Evolutionary conservation across 2,888 invertebrate genomes (phyloP), one percentile per base, ranked within the genome.

Genomic region (Diaphora mendica): DNA sequence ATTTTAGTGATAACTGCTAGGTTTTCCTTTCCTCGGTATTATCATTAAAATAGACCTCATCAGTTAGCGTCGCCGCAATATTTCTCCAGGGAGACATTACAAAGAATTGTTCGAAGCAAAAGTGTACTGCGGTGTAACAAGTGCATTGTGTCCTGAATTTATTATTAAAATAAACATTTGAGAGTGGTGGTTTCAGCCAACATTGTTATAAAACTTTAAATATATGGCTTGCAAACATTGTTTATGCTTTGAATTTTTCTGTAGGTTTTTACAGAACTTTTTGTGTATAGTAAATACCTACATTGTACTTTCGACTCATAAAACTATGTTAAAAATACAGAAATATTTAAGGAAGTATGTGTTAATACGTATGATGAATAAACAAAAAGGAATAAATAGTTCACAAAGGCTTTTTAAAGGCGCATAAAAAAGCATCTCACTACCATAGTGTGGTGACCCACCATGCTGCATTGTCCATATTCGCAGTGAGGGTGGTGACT

Each of bases 41-140:
- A 62, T 30, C 15, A 62, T 62, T 62, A 30, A 62, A 62, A 62
- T 30, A 30, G 7, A 30, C 48, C 23, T 20, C 64, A 48, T 64
- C 48, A 33, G 35, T 70, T 23, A 0, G 33, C n/a, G 30, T n/a
- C 51, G 39, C 3, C 44, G 23, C 64, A 64, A 64, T 44, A 44
- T 33, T 35, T 64, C 71, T 71, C 64, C 20, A 71, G 71, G 35
- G 71, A 51, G 20, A 35, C 65, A 51, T 65, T 71, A 26, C 39
- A 51, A 33, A 39, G 44, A 23, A 65, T 30, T 39, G 33, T n/a
- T 65, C 3, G 44, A 1, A 71, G 65, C 71, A 51, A 30, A 70
- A 70, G 70, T 64, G 71, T 51, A 71, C 71, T 26, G n/a, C 51
- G n/a, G 71, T 71, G 65, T 65, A 39, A 17, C 48, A 20, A 48